These are phyloP conservation scores for Xenops minutus DNA, from an alignment of 2,797 vertebrate species.

Conservation along the genomic window DNA sequence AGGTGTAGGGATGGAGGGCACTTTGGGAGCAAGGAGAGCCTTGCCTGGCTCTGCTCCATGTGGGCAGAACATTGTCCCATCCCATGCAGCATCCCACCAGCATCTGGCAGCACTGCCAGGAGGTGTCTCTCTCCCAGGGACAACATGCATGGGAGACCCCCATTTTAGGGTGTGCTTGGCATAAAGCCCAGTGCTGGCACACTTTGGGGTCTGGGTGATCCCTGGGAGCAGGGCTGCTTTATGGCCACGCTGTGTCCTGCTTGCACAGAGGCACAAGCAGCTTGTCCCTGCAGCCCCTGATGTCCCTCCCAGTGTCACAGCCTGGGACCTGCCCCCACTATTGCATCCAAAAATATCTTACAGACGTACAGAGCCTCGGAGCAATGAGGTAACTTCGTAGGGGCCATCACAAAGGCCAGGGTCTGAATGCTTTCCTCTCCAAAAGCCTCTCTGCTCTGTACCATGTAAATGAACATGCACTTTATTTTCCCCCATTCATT, in stretches of 20 bases:
- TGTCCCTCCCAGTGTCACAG: fast-evolving
- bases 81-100: not conserved
- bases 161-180: not conserved
- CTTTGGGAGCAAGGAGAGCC: not conserved
- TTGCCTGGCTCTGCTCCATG: fast-evolving
- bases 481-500: not conserved
- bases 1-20: no score
- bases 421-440: not conserved
- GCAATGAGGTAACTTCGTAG: not conserved
- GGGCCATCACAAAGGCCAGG: fast-evolving
- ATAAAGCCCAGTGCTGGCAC: not conserved
- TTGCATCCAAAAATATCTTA: not conserved
- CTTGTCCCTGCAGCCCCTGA: fast-evolving
- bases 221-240: not conserved
- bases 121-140: not conserved
- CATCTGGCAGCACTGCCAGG: not conserved
- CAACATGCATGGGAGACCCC: fast-evolving
- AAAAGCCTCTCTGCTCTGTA: not conserved
- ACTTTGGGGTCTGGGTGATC: not conserved
- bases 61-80: fast-evolving
- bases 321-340: fast-evolving
- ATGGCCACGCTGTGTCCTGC: not conserved
- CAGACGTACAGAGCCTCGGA: fast-evolving
- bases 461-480: fast-evolving
- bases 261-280: not conserved